Evolutionary conservation across 2,113 vertebrate species (phyloP).

Genomic region (Brachyistius frenatus): DNA sequence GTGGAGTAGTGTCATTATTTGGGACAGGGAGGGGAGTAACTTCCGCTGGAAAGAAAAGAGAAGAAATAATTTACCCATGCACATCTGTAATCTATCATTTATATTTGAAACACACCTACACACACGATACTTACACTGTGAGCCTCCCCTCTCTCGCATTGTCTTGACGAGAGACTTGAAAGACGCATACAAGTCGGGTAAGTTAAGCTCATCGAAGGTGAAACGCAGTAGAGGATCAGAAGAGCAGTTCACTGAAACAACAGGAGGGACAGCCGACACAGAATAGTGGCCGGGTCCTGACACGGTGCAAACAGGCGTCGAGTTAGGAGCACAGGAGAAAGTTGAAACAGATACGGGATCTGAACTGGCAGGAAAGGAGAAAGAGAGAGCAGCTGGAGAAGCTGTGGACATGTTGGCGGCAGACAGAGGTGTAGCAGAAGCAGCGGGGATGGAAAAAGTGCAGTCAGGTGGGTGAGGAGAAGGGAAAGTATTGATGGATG

Average conservation of each 20-base stretch:
- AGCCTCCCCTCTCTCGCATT: constrained; percentile 92
- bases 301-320: constrained; percentile 7
- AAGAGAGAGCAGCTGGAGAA: constrained; percentile 41
- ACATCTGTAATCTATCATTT: no score
- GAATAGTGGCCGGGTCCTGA: constrained; percentile 20
- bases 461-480: constrained; percentile 32
- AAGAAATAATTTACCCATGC: neutral
- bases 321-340: constrained; percentile 61
- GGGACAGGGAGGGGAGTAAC: constrained; percentile 71
- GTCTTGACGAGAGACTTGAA: constrained; percentile 95
- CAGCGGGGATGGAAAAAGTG: constrained; percentile 6
- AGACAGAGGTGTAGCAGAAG: constrained; percentile 30
- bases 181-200: constrained; percentile 94
- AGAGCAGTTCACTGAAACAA: constrained; percentile 72
- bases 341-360: constrained; percentile 29
- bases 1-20: constrained; percentile 82
- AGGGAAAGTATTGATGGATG: constrained; percentile 47
- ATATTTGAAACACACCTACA: neutral
- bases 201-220: constrained; percentile 94
- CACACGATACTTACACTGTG: constrained; percentile 86
- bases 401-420: constrained; percentile 8
- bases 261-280: neutral
- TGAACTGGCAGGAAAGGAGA: constrained; percentile 47
- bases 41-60: constrained; percentile 80
- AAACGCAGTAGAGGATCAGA: constrained; percentile 89